Percentiles rank a stretch among this genome's conserved stretches.
These are phyloP conservation scores for Dicyrtoma fusca DNA, from an alignment of 2,888 invertebrate species.

Conservation along the genomic window DNA sequence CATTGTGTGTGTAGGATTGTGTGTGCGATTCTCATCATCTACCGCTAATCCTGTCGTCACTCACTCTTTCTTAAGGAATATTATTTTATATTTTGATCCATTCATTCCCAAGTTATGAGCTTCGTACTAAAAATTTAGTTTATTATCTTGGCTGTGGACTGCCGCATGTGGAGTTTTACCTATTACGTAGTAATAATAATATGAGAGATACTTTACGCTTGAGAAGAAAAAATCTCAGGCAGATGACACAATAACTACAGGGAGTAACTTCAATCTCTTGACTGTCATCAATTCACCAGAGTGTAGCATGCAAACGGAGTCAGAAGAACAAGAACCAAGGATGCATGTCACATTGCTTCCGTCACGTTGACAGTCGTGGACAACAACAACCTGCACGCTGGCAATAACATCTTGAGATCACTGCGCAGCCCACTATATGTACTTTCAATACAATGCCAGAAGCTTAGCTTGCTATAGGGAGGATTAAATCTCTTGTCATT, in stretches of 20 bases:
- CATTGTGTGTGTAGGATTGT: no score
- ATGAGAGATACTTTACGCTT: constrained; percentile 11
- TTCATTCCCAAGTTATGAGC: background rate
- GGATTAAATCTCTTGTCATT: no score
- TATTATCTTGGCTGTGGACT: background rate
- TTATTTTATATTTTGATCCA: no score
- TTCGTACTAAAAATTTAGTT: background rate
- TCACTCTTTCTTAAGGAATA: background rate
- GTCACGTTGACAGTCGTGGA: constrained; percentile 8
- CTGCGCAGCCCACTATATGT: no score
- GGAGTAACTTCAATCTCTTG: background rate
- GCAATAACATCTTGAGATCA: no score
- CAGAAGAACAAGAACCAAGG: constrained; percentile 17
- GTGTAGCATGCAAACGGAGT: constrained; percentile 23
- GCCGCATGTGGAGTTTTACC: background rate
- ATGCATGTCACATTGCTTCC: constrained; percentile 19
- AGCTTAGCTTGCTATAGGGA: no score
- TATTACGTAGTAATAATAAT: constrained; percentile 7
- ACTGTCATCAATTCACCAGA: constrained; percentile 28
- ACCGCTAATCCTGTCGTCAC: constrained; percentile 9
- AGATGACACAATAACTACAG: background rate
- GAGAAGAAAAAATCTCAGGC: constrained; percentile 25
- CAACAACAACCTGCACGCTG: constrained; percentile 7
- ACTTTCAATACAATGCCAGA: no score
- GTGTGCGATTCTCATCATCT: constrained; percentile 5